These are phyloP conservation scores for Myripristis murdjan DNA, from an alignment of 2,797 vertebrate genomes.

Conservation along the genomic window DNA sequence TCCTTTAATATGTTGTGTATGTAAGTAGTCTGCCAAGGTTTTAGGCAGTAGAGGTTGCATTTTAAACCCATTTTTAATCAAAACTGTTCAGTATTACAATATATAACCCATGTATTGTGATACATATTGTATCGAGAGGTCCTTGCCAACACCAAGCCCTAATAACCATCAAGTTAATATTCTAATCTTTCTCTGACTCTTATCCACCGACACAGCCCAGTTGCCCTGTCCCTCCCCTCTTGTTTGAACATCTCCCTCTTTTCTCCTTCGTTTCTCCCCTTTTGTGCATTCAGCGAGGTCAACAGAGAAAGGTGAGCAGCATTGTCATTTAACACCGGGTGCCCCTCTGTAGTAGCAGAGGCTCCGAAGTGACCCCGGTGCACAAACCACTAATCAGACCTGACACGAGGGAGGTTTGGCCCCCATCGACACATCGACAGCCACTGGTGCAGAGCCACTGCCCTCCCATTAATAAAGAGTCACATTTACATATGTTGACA, in stretches of 20 bases:
- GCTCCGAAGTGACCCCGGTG: slow-evolving; percentile 38
- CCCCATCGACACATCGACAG: slow-evolving; percentile 66
- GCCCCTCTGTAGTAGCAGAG: slow-evolving; percentile 37
- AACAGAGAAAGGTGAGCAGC: slow-evolving; percentile 26
- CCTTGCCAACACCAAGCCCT: too few relatives aligned
- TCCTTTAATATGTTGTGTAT: too few relatives aligned
- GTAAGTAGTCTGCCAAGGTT: too few relatives aligned
- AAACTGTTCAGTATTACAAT: too few relatives aligned
- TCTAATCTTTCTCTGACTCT: not conserved
- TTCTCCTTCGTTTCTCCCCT: slow-evolving; percentile 4
- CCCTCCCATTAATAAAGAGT: slow-evolving; percentile 71
- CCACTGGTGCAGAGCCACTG: slow-evolving; percentile 59
- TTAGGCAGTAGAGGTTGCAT: too few relatives aligned
- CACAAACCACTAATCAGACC: slow-evolving; percentile 64
- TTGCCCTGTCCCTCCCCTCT: not conserved
- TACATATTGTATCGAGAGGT: too few relatives aligned
- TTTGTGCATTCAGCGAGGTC: slow-evolving; percentile 26
- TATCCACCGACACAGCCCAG: not conserved
- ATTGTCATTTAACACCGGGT: slow-evolving; percentile 44
- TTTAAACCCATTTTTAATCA: too few relatives aligned
- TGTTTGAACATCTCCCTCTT: slow-evolving; percentile 14
- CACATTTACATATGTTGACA: slow-evolving; percentile 77
- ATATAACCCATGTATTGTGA: too few relatives aligned
- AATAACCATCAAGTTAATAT: slow-evolving; percentile 2
- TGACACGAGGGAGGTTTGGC: slow-evolving; percentile 68